Evolutionary conservation across 2,113 vertebrate species (phyloP).

Genomic region (Corythoichthys haematopterus): DNA sequence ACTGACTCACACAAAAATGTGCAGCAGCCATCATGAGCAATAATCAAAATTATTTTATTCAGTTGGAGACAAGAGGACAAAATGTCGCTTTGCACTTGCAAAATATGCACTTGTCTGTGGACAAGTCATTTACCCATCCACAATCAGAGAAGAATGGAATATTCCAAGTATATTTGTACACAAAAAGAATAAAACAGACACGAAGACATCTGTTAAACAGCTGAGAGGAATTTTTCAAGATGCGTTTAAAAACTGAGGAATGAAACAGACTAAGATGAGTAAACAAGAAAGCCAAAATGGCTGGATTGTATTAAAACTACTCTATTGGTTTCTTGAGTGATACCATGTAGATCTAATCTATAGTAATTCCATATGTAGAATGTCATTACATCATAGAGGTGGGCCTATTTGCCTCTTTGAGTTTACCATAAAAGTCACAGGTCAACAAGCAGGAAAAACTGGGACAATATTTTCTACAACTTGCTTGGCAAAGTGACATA

Average conservation of each 20-base stretch:
- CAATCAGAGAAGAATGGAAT: slow-evolving; percentile 35
- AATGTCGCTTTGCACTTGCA: background rate
- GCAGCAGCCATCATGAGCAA: slow-evolving; percentile 25
- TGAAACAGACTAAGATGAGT: slow-evolving; percentile 45
- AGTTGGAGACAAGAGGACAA: slow-evolving; percentile 18
- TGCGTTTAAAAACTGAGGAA: slow-evolving; percentile 48
- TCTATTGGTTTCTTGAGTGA: slow-evolving; percentile 11
- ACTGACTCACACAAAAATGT: slow-evolving; percentile 26
- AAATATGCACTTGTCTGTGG: slow-evolving; percentile 14
- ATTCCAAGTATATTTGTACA: slow-evolving; percentile 30
- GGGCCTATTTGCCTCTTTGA: slow-evolving; percentile 13
- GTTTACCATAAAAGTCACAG: slow-evolving; percentile 13
- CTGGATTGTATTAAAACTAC: slow-evolving; percentile 54
- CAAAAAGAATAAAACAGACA: slow-evolving; percentile 17
- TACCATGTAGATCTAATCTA: slow-evolving; percentile 9
- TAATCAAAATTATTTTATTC: slow-evolving; percentile 33
- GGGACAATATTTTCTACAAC: no score
- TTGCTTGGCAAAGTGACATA: no score
- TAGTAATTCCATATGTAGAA: background rate
- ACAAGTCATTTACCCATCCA: slow-evolving; percentile 30
- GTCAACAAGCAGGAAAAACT: no score
- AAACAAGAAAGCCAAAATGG: slow-evolving; percentile 54
- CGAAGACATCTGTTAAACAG: slow-evolving; percentile 66
- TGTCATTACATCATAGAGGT: no score
- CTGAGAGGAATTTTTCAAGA: slow-evolving; percentile 52